A percentile compares a stretch with the other conserved stretches of the same genome.
phyloP scores from a whole-genome alignment of 2,888 invertebrate species.

The Sisyra nigra region DNA sequence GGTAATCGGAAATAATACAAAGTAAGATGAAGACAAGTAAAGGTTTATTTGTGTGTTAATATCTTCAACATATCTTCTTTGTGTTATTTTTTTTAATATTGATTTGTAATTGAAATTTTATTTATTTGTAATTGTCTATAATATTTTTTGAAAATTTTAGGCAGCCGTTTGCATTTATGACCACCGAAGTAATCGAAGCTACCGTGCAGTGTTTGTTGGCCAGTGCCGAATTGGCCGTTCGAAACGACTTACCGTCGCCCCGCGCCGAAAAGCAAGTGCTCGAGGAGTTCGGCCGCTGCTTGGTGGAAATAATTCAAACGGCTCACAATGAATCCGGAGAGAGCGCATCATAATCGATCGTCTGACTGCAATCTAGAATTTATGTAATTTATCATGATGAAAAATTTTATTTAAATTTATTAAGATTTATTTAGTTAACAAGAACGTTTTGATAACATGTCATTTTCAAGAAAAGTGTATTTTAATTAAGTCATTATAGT shows the following conservation, averaged over 20 bases:
- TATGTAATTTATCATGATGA: too few relatives aligned
- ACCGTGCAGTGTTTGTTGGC: constrained; percentile 90
- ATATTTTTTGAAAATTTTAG: constrained; percentile 24
- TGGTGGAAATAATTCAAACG: constrained; percentile 68
- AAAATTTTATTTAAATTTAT: too few relatives aligned
- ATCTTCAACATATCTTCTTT: too few relatives aligned
- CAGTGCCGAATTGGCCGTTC: constrained; percentile 71
- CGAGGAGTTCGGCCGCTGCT: constrained; percentile 88
- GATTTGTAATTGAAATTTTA: too few relatives aligned
- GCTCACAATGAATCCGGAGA: background rate
- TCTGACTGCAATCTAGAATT: too few relatives aligned
- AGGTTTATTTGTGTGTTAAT: background rate
- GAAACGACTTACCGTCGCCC: constrained; percentile 41
- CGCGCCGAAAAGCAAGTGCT: constrained; percentile 59
- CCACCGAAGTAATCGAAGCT: constrained; percentile 88
- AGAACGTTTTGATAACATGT: too few relatives aligned
- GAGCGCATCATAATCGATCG: too few relatives aligned
- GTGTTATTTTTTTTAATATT: too few relatives aligned
- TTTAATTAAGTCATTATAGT: too few relatives aligned
- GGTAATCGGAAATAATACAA: constrained; percentile 7
- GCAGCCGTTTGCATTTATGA: constrained; percentile 81
- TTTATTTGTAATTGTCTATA: background rate
- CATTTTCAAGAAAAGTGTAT: too few relatives aligned
- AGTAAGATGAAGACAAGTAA: constrained; percentile 7
- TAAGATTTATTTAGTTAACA: too few relatives aligned